Conservation (phyloP, 2,888 invertebrate species). For the Sepioteuthis lessoniana region DNA sequence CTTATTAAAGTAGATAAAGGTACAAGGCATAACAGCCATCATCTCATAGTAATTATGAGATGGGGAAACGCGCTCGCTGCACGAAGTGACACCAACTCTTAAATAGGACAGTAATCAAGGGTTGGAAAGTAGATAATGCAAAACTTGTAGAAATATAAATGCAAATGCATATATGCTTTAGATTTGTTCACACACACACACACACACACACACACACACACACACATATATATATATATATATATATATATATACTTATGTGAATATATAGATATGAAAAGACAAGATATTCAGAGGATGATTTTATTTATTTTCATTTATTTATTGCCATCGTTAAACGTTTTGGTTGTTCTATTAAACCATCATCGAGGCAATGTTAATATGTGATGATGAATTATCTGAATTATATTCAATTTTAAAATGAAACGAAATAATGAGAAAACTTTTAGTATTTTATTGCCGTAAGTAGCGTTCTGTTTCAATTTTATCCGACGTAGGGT, state of each 20-base stretch:
- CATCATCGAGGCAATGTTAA: too few species aligned
- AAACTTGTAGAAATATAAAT: not conserved
- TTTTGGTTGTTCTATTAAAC: too few species aligned
- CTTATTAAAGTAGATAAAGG: not conserved
- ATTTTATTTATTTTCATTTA: too few species aligned
- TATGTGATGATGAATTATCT: too few species aligned
- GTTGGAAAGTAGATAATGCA: not conserved
- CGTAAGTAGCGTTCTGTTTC: too few species aligned
- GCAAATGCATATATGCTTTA: not conserved
- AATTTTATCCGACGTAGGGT: too few species aligned
- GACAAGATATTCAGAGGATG: too few species aligned
- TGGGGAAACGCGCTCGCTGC: not conserved
- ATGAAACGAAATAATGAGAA: too few species aligned
- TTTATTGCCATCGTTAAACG: too few species aligned
- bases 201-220: not conserved
- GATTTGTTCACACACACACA: not conserved
- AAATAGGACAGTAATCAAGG: slow-evolving; percentile 8
- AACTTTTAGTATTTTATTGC: too few species aligned
- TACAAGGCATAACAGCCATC: not conserved
- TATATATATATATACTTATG: not conserved
- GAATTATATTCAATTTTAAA: too few species aligned
- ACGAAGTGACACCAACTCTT: not conserved
- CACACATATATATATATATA: not conserved
- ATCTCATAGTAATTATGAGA: not conserved
- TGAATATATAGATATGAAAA: not conserved